Evolutionary conservation across 2,888 invertebrate genomes (phyloP).

Genomic region (Eupithecia centaureata): DNA sequence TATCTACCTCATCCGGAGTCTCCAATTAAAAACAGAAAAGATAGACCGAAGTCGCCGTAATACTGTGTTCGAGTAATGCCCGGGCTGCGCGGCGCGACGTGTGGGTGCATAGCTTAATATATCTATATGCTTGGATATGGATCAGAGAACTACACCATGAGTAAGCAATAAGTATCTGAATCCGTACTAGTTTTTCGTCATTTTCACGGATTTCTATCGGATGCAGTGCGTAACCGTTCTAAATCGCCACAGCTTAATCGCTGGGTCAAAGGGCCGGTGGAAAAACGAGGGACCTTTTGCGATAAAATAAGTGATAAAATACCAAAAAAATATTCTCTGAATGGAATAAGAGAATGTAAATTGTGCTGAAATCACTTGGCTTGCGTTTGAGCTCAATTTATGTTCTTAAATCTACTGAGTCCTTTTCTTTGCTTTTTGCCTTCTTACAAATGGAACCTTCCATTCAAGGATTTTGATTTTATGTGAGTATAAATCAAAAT

Average conservation of each 20-base stretch:
- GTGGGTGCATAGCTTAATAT: no score
- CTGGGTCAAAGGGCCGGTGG: background rate
- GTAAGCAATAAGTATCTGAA: no score
- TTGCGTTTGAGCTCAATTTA: conserved; percentile 14
- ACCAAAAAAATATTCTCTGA: conserved; percentile 14
- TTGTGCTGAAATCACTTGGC: conserved; percentile 18
- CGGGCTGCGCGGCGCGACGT: no score
- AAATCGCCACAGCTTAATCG: background rate
- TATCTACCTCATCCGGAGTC: no score
- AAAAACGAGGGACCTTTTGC: conserved; percentile 11
- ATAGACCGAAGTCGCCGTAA: no score
- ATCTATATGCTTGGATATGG: no score
- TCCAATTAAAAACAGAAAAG: no score
- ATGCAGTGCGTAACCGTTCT: no score
- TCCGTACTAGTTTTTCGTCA: no score
- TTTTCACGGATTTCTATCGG: no score
- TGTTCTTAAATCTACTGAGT: conserved; percentile 4
- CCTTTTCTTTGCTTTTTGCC: conserved; percentile 4
- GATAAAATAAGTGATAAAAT: conserved; percentile 17
- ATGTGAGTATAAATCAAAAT: background rate
- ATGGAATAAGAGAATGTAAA: conserved; percentile 12
- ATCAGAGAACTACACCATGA: no score
- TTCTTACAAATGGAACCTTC: conserved; percentile 1
- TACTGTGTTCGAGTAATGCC: no score
- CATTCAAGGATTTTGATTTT: background rate